These are phyloP conservation scores for Eristalis tenax DNA, from an alignment of 2,888 invertebrate genomes.

Conservation along the genomic window DNA sequence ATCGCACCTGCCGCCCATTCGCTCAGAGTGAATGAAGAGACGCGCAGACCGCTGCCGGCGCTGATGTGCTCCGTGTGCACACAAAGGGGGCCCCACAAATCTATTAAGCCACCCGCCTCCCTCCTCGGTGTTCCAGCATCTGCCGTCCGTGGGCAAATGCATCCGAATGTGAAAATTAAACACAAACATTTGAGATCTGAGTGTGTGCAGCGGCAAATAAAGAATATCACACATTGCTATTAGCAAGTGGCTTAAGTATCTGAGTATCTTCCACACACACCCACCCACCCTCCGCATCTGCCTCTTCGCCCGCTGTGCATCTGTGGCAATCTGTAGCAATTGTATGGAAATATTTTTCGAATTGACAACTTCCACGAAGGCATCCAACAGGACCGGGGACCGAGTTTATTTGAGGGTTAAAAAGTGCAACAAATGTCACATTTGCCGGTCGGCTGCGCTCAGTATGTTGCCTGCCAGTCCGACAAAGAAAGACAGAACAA, in stretches of 20 bases:
- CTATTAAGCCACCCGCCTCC: constrained; percentile 34
- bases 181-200: constrained; percentile 59
- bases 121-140: background rate
- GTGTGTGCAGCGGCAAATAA: constrained; percentile 58
- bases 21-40: background rate
- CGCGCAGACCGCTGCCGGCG: too few relatives aligned
- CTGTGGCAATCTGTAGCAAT: constrained; percentile 8
- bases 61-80: background rate
- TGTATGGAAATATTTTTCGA: constrained; percentile 14
- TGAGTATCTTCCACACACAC: background rate
- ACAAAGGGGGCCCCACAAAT: constrained; percentile 48
- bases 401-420: constrained; percentile 22
- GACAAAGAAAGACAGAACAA: constrained; percentile 18
- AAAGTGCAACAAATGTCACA: constrained; percentile 62
- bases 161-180: constrained; percentile 68
- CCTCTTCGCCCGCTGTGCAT: constrained; percentile 19
- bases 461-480: background rate
- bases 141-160: constrained; percentile 16
- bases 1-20: constrained; percentile 64
- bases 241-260: constrained; percentile 63
- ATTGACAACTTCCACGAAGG: constrained; percentile 49
- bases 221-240: constrained; percentile 68
- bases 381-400: constrained; percentile 16
- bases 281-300: background rate
- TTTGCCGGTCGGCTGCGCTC: constrained; percentile 6